Conservation (phyloP, 2,888 invertebrate species). For the Cheilosia variabilis region DNA sequence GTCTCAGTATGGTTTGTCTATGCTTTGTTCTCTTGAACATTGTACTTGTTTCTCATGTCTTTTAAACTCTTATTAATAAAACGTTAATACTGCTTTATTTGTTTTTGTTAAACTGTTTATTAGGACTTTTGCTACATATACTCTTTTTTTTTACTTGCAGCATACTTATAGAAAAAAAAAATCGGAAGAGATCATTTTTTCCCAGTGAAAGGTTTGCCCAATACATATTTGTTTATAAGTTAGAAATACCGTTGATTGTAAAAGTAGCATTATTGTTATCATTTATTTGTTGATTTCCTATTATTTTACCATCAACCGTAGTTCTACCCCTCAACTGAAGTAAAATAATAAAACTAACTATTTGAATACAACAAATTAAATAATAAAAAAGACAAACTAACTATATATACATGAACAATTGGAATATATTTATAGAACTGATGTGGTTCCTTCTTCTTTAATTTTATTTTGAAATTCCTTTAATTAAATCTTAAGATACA, state of each 20-base stretch:
- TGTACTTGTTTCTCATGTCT: too few species aligned
- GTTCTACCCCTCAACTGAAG: constrained; percentile 11
- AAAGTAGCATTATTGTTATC: constrained; percentile 55
- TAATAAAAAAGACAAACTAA: constrained; percentile 52
- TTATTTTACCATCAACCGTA: constrained; percentile 44
- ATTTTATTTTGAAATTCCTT: constrained; percentile 26
- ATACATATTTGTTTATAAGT: constrained; percentile 45
- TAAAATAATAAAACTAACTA: constrained; percentile 38
- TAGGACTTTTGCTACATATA: not conserved
- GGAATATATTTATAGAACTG: constrained; percentile 53
- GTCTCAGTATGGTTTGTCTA: too few species aligned
- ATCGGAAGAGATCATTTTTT: constrained; percentile 36
- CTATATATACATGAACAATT: constrained; percentile 37
- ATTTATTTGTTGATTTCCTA: constrained; percentile 50
- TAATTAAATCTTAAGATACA: constrained; percentile 15
- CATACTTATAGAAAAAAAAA: constrained; percentile 1
- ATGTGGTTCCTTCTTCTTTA: constrained; percentile 60
- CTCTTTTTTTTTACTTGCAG: constrained; percentile 32
- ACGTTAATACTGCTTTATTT: too few species aligned
- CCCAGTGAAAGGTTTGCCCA: constrained; percentile 66
- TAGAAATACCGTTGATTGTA: constrained; percentile 38
- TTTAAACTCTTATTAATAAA: too few species aligned
- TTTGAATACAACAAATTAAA: constrained; percentile 33
- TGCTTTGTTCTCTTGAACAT: too few species aligned
- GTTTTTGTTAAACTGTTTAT: too few species aligned